phyloP scores from a whole-genome alignment of 1,140 invertebrate genomes.

The Amyelois transitella region DNA sequence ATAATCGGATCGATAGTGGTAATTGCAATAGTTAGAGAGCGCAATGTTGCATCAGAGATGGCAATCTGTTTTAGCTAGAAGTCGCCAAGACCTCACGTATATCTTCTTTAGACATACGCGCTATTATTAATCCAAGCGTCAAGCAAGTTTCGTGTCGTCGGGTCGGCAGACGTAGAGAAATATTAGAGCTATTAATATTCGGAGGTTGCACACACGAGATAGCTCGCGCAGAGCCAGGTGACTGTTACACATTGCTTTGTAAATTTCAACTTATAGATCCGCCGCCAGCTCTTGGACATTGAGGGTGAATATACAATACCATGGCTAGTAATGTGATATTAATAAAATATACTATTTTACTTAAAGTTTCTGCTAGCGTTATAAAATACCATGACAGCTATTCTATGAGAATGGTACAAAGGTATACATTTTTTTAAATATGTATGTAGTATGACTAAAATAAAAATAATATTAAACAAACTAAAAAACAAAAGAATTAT shows the following conservation, averaged over 20 bases:
- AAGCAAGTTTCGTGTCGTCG: conserved; percentile 48
- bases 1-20: not conserved
- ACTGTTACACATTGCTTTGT: conserved; percentile 47
- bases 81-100: not conserved
- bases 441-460: too few species aligned
- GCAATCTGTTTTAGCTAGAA: not conserved
- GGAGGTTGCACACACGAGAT: conserved; percentile 54
- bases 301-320: not conserved
- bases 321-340: not conserved
- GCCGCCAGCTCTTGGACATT: not conserved
- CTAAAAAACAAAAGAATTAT: not conserved
- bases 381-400: too few species aligned
- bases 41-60: not conserved
- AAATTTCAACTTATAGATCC: conserved; percentile 12
- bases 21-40: not conserved
- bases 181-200: conserved; percentile 66
- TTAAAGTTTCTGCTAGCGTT: too few species aligned
- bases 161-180: conserved; percentile 46
- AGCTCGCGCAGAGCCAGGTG: conserved; percentile 43
- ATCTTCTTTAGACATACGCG: conserved; percentile 28
- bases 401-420: too few species aligned
- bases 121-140: conserved; percentile 42
- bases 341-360: too few species aligned
- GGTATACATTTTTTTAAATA: too few species aligned
- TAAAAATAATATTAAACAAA: too few species aligned